Percentiles rank a stretch among this genome's conserved stretches.
These are phyloP conservation scores for Cenopis cana DNA, from an alignment of 2,888 invertebrate species.

Conservation along the genomic window DNA sequence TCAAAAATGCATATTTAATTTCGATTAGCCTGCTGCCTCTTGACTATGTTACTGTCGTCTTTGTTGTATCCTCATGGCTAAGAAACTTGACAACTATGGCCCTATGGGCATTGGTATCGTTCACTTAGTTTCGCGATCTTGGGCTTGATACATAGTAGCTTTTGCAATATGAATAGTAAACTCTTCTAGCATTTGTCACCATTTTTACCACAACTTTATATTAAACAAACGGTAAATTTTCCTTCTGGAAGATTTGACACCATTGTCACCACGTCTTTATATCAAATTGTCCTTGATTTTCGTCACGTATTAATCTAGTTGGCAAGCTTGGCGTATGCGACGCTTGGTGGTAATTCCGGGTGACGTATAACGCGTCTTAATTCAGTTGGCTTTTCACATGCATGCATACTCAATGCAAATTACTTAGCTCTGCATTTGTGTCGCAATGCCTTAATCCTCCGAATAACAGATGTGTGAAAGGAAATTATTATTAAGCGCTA, in stretches of 20 bases:
- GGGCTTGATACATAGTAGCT: no score
- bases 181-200: neutral
- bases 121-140: no score
- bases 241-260: neutral
- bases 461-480: neutral
- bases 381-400: slow-evolving; percentile 23
- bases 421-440: slow-evolving; percentile 1
- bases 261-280: neutral
- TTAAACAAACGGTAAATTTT: neutral
- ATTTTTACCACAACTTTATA: no score
- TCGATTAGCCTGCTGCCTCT: no score
- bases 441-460: neutral
- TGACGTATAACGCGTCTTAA: slow-evolving; percentile 25
- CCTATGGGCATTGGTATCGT: no score
- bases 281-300: slow-evolving; percentile 23
- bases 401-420: slow-evolving; percentile 14
- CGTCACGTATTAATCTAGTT: slow-evolving; percentile 27
- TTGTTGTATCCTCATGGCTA: no score
- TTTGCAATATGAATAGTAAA: neutral
- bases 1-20: no score
- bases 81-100: no score
- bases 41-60: no score
- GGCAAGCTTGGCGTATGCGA: slow-evolving; percentile 11
- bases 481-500: neutral
- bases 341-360: slow-evolving; percentile 12